Evolutionary conservation across 1,140 invertebrate species (phyloP), one percentile per base, ranked within the genome.

Genomic region (Tribolium madens): DNA sequence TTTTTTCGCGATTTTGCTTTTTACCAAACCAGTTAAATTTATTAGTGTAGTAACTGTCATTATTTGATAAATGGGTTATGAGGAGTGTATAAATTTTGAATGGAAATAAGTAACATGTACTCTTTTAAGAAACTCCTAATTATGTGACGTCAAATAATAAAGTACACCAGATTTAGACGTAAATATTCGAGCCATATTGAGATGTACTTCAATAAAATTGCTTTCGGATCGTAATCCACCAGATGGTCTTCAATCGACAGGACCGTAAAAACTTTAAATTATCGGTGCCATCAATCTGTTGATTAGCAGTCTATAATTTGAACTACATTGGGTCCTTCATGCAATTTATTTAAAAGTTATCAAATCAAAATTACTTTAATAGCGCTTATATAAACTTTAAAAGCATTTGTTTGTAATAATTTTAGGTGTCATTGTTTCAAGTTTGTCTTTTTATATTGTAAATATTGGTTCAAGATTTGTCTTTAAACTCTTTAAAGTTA

Each of bases 181-280:
- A 31, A 64, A 64, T 33, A 64, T 33, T 64, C 36, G 31, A 33
- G 9, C 10, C 57, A 13, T 33, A 64, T 64, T 42, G 31, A 26
- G 57, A 33, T 12, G 31, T 14, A 64, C 13, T 64, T n/a, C 57
- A 31, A 64, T 64, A 64, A 60, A 60, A 26, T 21, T 60, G 21
- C 53, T 9, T 21, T 13, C 53, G n/a, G 17, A 64, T 64, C 10
- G 26, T 64, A 33, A 33, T 64, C 21, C 12, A 26, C 31, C 57
- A 64, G 57, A 64, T 64, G 57, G 57, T 64, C 26, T 64, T 64
- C 57, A 64, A 33, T 64, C 57, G 17, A 0, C 57, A 64, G 10
- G 12, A 33, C 57, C 14, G 52, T 57, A 64, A 64, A 64, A 14
- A 6, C 7, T 64, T 12, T 14, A 33, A 57, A 57, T 21, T 57